Evolutionary conservation across 1,140 invertebrate species (phyloP).

Genomic region (Hermetia illucens): DNA sequence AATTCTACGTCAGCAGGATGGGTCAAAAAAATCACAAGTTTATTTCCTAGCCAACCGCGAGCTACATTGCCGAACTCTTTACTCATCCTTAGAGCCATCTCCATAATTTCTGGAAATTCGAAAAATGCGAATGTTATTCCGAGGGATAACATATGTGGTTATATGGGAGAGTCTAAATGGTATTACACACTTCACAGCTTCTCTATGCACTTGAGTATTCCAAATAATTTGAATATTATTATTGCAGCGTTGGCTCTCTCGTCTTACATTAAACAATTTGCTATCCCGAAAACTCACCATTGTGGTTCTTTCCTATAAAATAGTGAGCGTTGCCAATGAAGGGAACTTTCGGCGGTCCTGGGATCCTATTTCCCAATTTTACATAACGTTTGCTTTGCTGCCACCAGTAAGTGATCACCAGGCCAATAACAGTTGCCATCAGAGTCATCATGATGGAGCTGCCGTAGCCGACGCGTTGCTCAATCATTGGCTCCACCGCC

Average conservation of each 20-base stretch:
- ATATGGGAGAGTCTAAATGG: too few relatives aligned
- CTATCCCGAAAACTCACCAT: constrained; percentile 20
- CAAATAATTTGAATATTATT: too few relatives aligned
- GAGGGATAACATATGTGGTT: too few relatives aligned
- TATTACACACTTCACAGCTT: too few relatives aligned
- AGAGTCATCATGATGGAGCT: constrained; percentile 14
- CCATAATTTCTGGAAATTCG: constrained; percentile 34
- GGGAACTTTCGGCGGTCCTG: constrained; percentile 35
- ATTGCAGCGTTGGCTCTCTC: too few relatives aligned
- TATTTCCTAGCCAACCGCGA: constrained; percentile 47
- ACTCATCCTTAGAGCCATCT: constrained; percentile 27
- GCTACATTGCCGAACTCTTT: constrained; percentile 40
- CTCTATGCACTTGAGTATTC: too few relatives aligned
- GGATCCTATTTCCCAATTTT: constrained; percentile 34
- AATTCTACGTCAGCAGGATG: constrained; percentile 55
- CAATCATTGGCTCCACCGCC: constrained; percentile 23
- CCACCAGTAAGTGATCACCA: constrained; percentile 14
- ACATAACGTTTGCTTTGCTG: constrained; percentile 20
- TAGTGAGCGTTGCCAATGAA: constrained; percentile 43
- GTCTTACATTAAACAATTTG: neutral
- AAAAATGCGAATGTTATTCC: too few relatives aligned
- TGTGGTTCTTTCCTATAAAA: constrained; percentile 34
- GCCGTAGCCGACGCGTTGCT: constrained; percentile 11
- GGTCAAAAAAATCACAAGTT: constrained; percentile 44
- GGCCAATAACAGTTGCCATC: constrained; percentile 17